phyloP scores from a whole-genome alignment of 92 coral and sea anemone genomes.

The Actinostola sp. region DNA sequence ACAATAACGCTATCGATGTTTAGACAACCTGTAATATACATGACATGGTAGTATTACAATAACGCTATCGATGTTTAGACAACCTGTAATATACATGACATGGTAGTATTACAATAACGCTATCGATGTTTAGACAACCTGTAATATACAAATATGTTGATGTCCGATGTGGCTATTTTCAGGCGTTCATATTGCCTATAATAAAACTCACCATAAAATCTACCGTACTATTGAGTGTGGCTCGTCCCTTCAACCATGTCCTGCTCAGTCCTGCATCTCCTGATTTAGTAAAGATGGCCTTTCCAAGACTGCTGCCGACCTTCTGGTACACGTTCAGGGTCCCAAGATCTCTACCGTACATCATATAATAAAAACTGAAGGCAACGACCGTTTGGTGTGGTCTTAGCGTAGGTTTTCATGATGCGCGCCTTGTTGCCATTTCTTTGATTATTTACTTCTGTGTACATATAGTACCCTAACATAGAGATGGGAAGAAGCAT shows the following conservation, averaged over 20 bases:
- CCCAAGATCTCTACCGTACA: slow-evolving; percentile 80
- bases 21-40: too few relatives aligned
- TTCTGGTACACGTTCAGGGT: slow-evolving; percentile 83
- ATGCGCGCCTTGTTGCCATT: slow-evolving; percentile 73
- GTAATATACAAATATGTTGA: too few relatives aligned
- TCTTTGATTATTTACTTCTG: slow-evolving; percentile 54
- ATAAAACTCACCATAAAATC: slow-evolving; percentile 64
- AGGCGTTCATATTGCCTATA: neutral
- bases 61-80: too few relatives aligned
- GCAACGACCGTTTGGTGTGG: slow-evolving; percentile 66
- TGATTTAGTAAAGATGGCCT: slow-evolving; percentile 67
- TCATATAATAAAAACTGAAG: slow-evolving; percentile 87
- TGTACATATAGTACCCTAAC: slow-evolving; percentile 86
- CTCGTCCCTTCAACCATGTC: slow-evolving; percentile 82
- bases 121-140: too few relatives aligned
- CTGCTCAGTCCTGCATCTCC: slow-evolving; percentile 80
- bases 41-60: too few relatives aligned
- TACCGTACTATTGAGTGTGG: slow-evolving; percentile 67
- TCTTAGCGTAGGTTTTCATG: slow-evolving; percentile 35
- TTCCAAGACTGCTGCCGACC: slow-evolving; percentile 52
- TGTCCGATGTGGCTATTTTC: too few relatives aligned
- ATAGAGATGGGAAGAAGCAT: neutral
- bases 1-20: too few relatives aligned
- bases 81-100: too few relatives aligned
- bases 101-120: too few relatives aligned